Evolutionary conservation across 2,797 vertebrate genomes (phyloP).

Genomic region (Melanogrammus aeglefinus): DNA sequence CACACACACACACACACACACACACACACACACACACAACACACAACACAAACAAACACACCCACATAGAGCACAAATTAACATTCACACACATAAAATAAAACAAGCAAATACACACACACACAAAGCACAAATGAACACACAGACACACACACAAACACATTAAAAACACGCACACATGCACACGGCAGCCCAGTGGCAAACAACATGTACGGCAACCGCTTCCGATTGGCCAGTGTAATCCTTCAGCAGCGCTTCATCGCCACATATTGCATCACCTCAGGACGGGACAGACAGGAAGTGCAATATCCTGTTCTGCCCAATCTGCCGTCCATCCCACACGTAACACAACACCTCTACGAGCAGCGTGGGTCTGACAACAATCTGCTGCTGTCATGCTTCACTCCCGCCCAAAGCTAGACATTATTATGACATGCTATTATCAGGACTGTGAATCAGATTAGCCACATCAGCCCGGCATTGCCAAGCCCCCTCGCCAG

Average conservation of each 20-base stretch:
- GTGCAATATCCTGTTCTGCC: not conserved
- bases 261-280: not conserved
- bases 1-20: not conserved
- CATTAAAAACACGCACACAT: not conserved
- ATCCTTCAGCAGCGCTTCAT: not conserved
- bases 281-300: not conserved
- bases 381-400: not conserved
- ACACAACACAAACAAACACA: not conserved
- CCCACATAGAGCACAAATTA: not conserved
- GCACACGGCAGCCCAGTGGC: not conserved
- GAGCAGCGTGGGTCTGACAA: not conserved
- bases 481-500: too few relatives aligned
- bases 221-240: not conserved
- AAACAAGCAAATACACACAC: not conserved
- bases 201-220: not conserved
- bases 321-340: not conserved
- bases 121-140: not conserved
- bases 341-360: not conserved
- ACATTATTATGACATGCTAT: not conserved
- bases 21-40: not conserved
- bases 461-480: not conserved
- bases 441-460: not conserved
- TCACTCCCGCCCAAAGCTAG: not conserved
- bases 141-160: not conserved
- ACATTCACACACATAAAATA: not conserved